Conservation (phyloP, 2,888 invertebrate genomes). For the Synanthedon myopaeformis region DNA sequence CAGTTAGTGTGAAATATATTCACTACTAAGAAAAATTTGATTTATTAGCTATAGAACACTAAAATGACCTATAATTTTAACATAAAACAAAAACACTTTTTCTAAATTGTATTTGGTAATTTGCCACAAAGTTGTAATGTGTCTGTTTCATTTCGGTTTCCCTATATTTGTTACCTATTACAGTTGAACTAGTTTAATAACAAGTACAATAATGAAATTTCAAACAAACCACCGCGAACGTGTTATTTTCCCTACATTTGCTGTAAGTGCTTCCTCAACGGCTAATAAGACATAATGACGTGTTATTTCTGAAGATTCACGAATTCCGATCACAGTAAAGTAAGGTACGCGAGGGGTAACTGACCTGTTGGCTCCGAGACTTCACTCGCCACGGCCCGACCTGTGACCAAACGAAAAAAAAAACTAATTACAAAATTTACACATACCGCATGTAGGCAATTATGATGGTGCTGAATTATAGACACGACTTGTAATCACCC, state of each 20-base stretch:
- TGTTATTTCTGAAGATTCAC: conserved; percentile 64
- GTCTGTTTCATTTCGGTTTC: neutral
- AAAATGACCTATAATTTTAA: too few relatives aligned
- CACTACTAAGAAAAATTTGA: too few relatives aligned
- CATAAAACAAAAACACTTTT: too few relatives aligned
- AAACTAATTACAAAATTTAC: conserved; percentile 46
- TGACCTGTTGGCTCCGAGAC: conserved; percentile 52
- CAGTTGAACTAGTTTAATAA: conserved; percentile 39
- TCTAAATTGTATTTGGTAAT: neutral
- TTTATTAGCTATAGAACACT: too few relatives aligned
- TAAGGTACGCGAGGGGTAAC: conserved; percentile 47
- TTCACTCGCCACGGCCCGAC: conserved; percentile 44
- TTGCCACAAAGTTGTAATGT: neutral
- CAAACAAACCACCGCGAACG: conserved; percentile 41
- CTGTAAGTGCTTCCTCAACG: conserved; percentile 60
- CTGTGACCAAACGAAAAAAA: conserved; percentile 51
- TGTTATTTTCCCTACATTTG: conserved; percentile 59
- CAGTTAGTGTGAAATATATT: too few relatives aligned
- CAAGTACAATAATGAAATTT: conserved; percentile 45
- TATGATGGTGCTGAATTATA: conserved; percentile 41
- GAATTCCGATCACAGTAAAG: conserved; percentile 53
- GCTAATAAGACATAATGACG: conserved; percentile 63
- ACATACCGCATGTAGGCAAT: conserved; percentile 38
- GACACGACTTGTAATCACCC: conserved; percentile 36
- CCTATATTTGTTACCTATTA: conserved; percentile 1